phyloP scores from a whole-genome alignment of 2,797 vertebrate species.

The Ambastaia sidthimunki region DNA sequence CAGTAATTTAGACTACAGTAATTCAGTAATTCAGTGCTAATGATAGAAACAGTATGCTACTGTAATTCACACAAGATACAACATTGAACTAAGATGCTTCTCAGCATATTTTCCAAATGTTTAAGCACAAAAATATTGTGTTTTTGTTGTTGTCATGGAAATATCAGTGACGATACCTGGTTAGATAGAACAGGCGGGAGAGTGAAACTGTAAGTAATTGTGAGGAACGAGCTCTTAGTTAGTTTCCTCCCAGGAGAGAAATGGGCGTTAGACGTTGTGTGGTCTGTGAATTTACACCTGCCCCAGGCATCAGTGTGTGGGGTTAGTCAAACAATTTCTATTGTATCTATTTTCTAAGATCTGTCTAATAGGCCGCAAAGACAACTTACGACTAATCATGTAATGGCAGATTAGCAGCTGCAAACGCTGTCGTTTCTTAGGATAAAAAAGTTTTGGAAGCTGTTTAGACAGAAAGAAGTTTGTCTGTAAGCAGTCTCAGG shows the following conservation, averaged over 20 bases:
- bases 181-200: constrained; percentile 17
- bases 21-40: not conserved
- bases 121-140: constrained; percentile 1
- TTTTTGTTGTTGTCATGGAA: constrained; percentile 35
- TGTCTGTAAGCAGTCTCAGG: constrained; percentile 1
- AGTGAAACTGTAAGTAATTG: constrained; percentile 30
- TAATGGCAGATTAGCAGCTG: constrained; percentile 45
- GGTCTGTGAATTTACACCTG: constrained; percentile 49
- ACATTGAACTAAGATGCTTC: not conserved
- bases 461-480: constrained; percentile 12
- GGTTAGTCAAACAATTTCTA: constrained; percentile 39
- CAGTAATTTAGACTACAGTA: constrained; percentile 34
- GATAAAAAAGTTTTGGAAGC: constrained; percentile 19
- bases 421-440: not conserved
- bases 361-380: constrained; percentile 4
- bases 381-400: constrained; percentile 39
- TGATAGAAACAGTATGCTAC: not conserved
- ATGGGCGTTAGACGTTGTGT: constrained; percentile 48
- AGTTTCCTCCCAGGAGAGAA: constrained; percentile 25
- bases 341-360: constrained; percentile 42
- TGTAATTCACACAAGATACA: constrained; percentile 18
- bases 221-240: constrained; percentile 1
- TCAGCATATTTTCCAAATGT: constrained; percentile 19
- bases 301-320: constrained; percentile 40
- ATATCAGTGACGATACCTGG: constrained; percentile 13